Percentiles rank a stretch among this genome's conserved stretches.
phyloP scores from a whole-genome alignment of 2,797 vertebrate species.

The Acestrorhynchus altus region DNA sequence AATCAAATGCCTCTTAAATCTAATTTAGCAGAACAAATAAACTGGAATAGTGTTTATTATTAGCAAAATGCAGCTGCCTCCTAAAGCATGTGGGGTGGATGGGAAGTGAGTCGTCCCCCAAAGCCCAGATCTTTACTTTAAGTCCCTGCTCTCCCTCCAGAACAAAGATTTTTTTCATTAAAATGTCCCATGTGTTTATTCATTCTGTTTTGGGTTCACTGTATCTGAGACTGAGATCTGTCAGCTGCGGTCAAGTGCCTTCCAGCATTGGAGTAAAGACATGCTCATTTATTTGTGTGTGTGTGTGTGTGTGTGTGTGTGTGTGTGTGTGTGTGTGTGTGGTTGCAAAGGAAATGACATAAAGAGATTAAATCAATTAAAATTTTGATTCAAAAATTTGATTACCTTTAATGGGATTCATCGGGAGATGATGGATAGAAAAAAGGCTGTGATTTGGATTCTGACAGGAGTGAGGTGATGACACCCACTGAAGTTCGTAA shows the following conservation, averaged over 20 bases:
- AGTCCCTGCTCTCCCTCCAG: conserved; percentile 33
- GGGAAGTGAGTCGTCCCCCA: conserved; percentile 15
- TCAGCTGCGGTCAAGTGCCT: conserved; percentile 22
- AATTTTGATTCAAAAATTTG: neutral
- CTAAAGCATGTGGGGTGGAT: neutral
- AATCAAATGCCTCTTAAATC: conserved; percentile 61
- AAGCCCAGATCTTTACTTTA: conserved; percentile 43
- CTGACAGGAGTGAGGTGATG: too few relatives aligned
- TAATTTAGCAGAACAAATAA: conserved; percentile 61
- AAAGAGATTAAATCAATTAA: neutral
- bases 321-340: conserved; percentile 32
- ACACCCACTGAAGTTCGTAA: too few relatives aligned
- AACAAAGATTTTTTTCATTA: conserved; percentile 54
- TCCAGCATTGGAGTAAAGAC: neutral
- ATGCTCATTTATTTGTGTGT: conserved; percentile 36
- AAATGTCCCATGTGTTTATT: conserved; percentile 39
- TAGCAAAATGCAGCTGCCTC: conserved; percentile 29
- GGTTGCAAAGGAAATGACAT: neutral
- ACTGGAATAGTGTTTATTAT: conserved; percentile 47
- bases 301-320: too few relatives aligned
- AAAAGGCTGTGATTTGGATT: too few relatives aligned
- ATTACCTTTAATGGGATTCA: too few relatives aligned
- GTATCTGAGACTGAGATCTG: conserved; percentile 38
- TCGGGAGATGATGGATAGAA: too few relatives aligned
- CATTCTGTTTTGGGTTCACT: conserved; percentile 12